Evolutionary conservation across 2,113 vertebrate species (phyloP).

Genomic region (Cottus gobio): DNA sequence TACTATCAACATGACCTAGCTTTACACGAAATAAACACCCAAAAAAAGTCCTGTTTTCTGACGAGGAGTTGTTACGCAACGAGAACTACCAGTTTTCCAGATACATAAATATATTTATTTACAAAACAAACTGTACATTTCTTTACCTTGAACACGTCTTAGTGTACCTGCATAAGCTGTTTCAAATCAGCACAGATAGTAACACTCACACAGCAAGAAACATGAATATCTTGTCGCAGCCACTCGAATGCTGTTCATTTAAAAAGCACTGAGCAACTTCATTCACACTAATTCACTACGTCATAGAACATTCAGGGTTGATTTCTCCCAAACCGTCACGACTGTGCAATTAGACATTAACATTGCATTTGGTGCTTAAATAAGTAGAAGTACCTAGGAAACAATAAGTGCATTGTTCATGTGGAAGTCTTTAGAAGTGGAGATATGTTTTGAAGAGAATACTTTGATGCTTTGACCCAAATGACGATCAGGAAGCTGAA

Average conservation of each 20-base stretch:
- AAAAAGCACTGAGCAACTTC: conserved; percentile 14
- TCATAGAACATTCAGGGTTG: conserved; percentile 19
- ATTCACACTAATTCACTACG: conserved; percentile 8
- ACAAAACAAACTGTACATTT: conserved; percentile 71
- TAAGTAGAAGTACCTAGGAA: background rate
- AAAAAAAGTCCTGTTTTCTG: background rate
- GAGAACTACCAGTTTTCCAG: conserved; percentile 30
- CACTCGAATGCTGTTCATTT: conserved; percentile 9
- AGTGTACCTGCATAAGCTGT: background rate
- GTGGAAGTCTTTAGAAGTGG: background rate
- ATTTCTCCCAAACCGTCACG: conserved; percentile 8
- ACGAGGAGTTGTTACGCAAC: conserved; percentile 21
- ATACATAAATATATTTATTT: conserved; percentile 78
- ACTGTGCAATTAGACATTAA: conserved; percentile 42
- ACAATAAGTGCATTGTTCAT: background rate
- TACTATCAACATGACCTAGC: background rate
- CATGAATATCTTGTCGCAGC: background rate
- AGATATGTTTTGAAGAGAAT: background rate
- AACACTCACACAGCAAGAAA: conserved; percentile 21
- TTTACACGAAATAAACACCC: conserved; percentile 1
- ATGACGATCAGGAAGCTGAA: background rate
- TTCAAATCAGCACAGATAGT: conserved; percentile 22
- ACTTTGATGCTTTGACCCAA: background rate
- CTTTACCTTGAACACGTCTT: conserved; percentile 55
- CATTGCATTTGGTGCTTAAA: background rate